phyloP scores from a whole-genome alignment of 2,797 vertebrate species.

The Muscicapa comitata region DNA sequence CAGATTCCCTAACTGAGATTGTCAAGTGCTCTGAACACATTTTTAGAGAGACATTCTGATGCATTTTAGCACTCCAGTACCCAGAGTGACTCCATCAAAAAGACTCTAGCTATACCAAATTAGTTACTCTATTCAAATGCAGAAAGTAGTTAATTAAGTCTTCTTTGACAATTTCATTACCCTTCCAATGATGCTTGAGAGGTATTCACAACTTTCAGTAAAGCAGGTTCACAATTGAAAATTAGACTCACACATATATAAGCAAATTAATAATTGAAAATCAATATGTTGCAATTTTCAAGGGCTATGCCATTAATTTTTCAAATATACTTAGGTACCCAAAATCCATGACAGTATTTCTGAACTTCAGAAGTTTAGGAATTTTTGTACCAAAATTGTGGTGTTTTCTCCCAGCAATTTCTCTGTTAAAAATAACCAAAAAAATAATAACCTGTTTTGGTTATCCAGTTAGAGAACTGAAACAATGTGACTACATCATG shows the following conservation, averaged over 20 bases:
- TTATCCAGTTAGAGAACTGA: background rate
- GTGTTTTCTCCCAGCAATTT: background rate
- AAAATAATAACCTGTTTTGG: background rate
- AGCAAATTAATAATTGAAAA: background rate
- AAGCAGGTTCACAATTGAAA: background rate
- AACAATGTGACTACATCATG: background rate
- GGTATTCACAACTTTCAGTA: background rate
- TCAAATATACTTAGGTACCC: background rate
- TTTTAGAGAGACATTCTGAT: background rate
- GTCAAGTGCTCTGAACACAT: background rate
- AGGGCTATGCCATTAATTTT: background rate
- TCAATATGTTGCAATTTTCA: background rate
- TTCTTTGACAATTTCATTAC: constrained; percentile 6
- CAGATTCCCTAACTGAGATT: background rate
- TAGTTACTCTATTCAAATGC: background rate
- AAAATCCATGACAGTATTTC: background rate
- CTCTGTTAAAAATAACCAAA: background rate
- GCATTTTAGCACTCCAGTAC: background rate
- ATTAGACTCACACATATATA: background rate
- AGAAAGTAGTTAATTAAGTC: constrained; percentile 2
- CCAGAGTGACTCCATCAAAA: background rate
- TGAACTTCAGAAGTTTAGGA: background rate
- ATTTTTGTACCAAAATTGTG: background rate
- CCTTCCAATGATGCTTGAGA: background rate
- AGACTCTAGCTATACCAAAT: background rate